Conservation (phyloP, 2,113 vertebrate species). For the Scomber scombrus region DNA sequence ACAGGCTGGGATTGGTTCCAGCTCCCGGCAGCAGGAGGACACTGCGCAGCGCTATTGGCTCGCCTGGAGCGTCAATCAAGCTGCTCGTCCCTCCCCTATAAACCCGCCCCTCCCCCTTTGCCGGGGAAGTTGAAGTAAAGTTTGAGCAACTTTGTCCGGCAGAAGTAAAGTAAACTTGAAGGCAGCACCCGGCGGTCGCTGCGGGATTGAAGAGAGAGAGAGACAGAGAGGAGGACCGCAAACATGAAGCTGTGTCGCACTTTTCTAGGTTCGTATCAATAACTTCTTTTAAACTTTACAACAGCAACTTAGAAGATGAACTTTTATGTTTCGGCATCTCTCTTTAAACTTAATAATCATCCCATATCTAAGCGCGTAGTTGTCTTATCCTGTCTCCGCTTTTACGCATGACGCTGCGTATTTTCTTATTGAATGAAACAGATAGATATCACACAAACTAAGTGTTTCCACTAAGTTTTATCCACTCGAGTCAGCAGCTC, state of each 20-base stretch:
- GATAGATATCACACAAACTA: not conserved
- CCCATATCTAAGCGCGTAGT: too few relatives aligned
- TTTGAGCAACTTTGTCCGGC: slow-evolving; percentile 87
- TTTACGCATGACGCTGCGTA: too few relatives aligned
- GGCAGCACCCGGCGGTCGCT: slow-evolving; percentile 59
- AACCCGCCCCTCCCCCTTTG: slow-evolving; percentile 25
- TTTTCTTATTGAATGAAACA: not conserved
- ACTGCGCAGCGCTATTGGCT: slow-evolving; percentile 86
- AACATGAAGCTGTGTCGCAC: slow-evolving; percentile 93
- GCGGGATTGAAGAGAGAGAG: slow-evolving; percentile 43
- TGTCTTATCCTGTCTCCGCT: too few relatives aligned
- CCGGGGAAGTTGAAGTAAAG: slow-evolving; percentile 88
- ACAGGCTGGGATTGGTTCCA: slow-evolving; percentile 82
- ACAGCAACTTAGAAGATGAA: not conserved
- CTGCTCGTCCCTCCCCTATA: slow-evolving; percentile 27
- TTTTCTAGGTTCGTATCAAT: slow-evolving; percentile 92
- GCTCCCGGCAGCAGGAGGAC: slow-evolving; percentile 73
- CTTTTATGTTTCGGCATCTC: slow-evolving; percentile 35
- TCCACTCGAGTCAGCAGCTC: not conserved
- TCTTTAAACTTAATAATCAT: not conserved
- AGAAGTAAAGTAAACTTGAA: slow-evolving; percentile 85
- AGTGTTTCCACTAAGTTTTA: not conserved
- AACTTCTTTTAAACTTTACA: not conserved
- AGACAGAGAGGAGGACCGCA: slow-evolving; percentile 66
- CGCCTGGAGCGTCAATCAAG: slow-evolving; percentile 48